Conservation (phyloP, 2,113 vertebrate species). For the Pelecanus crispus region DNA sequence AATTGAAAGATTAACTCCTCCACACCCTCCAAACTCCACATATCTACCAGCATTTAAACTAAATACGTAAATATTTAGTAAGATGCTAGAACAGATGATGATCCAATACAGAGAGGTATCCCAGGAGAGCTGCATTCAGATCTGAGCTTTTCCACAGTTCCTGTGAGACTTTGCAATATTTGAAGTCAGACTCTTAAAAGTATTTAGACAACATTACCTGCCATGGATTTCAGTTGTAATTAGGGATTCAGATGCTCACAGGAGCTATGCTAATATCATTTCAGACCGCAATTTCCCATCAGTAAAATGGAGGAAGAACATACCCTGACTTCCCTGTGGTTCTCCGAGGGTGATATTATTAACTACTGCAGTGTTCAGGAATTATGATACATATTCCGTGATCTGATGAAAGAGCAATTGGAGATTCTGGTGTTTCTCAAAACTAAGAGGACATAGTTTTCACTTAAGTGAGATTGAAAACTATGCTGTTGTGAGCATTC, state of each 20-base stretch:
- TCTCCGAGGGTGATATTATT: background rate
- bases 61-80: background rate
- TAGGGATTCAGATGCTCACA: background rate
- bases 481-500: background rate
- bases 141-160: background rate
- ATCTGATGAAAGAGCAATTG: background rate
- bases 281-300: background rate
- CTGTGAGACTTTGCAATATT: background rate
- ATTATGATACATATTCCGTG: background rate
- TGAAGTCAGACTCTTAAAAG: background rate
- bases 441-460: background rate
- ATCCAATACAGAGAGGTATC: background rate
- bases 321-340: background rate
- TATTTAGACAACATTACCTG: background rate
- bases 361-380: background rate
- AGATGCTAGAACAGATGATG: background rate
- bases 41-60: background rate
- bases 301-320: background rate
- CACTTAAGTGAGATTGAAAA: background rate
- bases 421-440: background rate
- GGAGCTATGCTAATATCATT: background rate
- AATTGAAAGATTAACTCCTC: background rate
- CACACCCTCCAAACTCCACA: background rate
- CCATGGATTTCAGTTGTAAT: background rate
- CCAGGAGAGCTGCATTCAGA: background rate